Conservation (phyloP, 2,797 vertebrate species). For the Mus minutoides region DNA sequence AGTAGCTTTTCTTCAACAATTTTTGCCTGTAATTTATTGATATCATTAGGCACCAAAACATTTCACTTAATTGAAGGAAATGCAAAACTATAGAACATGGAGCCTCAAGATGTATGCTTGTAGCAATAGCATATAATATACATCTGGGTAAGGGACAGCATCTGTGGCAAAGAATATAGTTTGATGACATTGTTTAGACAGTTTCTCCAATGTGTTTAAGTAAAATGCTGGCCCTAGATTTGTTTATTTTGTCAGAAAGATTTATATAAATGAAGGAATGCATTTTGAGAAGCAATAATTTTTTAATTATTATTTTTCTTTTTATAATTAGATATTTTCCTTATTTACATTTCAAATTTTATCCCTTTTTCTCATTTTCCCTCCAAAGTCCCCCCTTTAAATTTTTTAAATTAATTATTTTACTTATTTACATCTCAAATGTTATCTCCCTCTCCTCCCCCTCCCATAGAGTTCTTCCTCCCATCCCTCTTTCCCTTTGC, state of each 20-base stretch:
- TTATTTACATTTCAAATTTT: background rate
- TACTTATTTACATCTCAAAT: background rate
- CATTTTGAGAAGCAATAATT: constrained; percentile 41
- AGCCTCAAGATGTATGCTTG: constrained; percentile 56
- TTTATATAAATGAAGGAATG: constrained; percentile 8
- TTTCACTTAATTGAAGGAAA: constrained; percentile 68
- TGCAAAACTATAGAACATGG: constrained; percentile 48
- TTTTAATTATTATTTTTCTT: background rate
- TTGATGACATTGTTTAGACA: background rate
- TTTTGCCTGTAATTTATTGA: constrained; percentile 70
- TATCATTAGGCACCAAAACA: constrained; percentile 55
- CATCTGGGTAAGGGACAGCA: constrained; percentile 66
- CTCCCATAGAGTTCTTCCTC: background rate
- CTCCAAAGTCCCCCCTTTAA: background rate
- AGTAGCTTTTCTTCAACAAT: background rate
- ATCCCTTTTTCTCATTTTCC: too few relatives aligned
- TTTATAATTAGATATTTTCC: background rate
- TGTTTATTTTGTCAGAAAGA: background rate
- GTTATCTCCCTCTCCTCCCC: background rate
- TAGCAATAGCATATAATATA: constrained; percentile 24
- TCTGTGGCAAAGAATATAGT: background rate
- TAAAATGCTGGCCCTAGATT: background rate
- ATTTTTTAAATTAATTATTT: background rate
- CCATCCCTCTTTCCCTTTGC: background rate
- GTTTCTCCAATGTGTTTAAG: constrained; percentile 15